Evolutionary conservation across 2,113 vertebrate genomes (phyloP), one percentile per base, ranked within the genome.

Genomic region (Irena cyanogastra): DNA sequence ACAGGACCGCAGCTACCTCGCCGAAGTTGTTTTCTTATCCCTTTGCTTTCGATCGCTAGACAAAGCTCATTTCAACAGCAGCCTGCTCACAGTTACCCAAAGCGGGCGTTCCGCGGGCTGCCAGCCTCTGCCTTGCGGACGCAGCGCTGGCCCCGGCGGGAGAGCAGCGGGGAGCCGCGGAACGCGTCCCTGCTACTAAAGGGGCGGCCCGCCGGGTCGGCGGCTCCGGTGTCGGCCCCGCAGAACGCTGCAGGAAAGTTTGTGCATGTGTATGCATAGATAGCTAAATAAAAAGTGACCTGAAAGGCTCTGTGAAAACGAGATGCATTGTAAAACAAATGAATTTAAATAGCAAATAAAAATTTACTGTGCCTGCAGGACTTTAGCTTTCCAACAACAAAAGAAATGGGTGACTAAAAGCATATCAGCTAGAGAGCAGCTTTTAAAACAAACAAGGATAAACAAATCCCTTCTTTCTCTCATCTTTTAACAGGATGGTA

Each of bases 401-500:
- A 79, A 72, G 44, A 81, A 89, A 78, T 15, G n/a, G 26, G 57
- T 83, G 59, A 19, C 53, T 68, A 44, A 31, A 59, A 86, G 20
- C 22, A 1, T 13, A 31, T 60, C 37, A 60, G 70, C 39, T 31
- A 23, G 64, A 74, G 44, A 90, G 23, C 10, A 61, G 15, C 56
- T 86, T 87, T 80, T 91, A 11, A 53, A 91, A 18, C 49, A 49
- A 77, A 44, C 56, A 13, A 33, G 31, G 64, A 49, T 87, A 89
- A 94, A 70, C 47, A 82, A 85, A 87, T 18, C 61, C 35, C 30
- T 90, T 92, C 72, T 96, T 90, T 94, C n/a, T 97, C 35, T 87
- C 45, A 41, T 93, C 42, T 92, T 87, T 96, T 94, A 30, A 59
- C 97, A 99, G 99, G 99, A 66, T 99, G 99, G 99, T 99, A 99